Base-by-base conservation (phyloP, 1,140 invertebrate species). In the Drosophila micromelanica region DNA sequence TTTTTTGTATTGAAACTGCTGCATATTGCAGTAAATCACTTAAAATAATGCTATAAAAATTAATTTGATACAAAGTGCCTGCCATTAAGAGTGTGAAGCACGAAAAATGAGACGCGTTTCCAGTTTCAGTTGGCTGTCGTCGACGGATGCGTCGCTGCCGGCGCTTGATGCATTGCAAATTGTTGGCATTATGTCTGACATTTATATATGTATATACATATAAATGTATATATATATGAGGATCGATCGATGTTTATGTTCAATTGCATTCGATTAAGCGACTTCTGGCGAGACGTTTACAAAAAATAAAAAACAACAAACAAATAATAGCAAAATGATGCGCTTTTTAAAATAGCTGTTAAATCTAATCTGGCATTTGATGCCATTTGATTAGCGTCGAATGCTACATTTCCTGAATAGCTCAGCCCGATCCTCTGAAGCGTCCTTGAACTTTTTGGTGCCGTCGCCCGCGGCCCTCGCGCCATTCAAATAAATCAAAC, bases 281-380 rank as follows among this genome's bases (percentile, higher is more conserved):
- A 40, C 68, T 63, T 38, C 32, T 13, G 49, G 35, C 43, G 45
- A 17, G 46, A 67, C 27, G 38, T 9, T n/a, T 15, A 52, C 59
- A 38, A 5, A 27, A 27, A 27, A 27, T 5, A 45, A 3, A 45
- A 45, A 9, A 20, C 7, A 32, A 9, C 32, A 40, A 35, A 38
- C n/a, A 11, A 23, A 51, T 15, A 23, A 27, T 43, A 62, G 51
- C 30, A 40, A 54, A 46, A 9, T 35, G 43, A 35, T 55, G 42
- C 37, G 40, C 20, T 49, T 35, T 63, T 80, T 65, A 62, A 64
- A 79, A 79, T 76, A 78, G 71, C 57, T 32, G 30, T 15, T 15
- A 70, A 78, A 79, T 89, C 75, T 76, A 87, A 87, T 82, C 60
- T 82, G 82, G 42, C 82, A 85, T 78, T 86, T 81, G 70, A 62